A percentile compares a stretch with the other conserved stretches of the same genome.
phyloP scores from a whole-genome alignment of 2,797 vertebrate species.

The Columba guinea region DNA sequence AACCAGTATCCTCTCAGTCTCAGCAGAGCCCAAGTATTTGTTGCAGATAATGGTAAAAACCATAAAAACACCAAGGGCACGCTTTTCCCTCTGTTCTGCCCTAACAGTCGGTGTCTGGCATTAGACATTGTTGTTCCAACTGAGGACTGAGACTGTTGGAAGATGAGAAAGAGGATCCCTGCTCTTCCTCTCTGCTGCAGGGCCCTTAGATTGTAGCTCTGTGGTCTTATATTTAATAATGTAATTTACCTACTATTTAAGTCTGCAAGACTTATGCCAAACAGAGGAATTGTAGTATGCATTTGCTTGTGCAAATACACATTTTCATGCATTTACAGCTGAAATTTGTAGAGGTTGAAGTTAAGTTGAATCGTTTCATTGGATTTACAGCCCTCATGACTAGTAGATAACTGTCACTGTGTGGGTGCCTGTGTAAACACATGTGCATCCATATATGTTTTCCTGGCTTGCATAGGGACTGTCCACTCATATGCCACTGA shows the following conservation, averaged over 20 bases:
- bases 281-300: background rate
- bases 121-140: background rate
- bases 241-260: background rate
- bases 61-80: background rate
- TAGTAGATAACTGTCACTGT: background rate
- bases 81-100: background rate
- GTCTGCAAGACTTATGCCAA: background rate
- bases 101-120: background rate
- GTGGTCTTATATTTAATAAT: background rate
- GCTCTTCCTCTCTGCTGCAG: background rate
- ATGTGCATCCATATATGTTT: background rate
- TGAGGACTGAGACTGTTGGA: background rate
- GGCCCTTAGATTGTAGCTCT: background rate
- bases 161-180: background rate
- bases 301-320: background rate
- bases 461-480: background rate
- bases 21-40: background rate
- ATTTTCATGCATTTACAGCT: background rate
- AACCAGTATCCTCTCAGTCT: background rate
- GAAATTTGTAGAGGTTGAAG: background rate
- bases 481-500: background rate
- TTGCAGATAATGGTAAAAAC: background rate
- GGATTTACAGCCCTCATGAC: background rate
- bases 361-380: background rate
- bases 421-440: background rate